Conservation (phyloP, 2,888 invertebrate species). For the Dasysyrphus albostriatus region DNA sequence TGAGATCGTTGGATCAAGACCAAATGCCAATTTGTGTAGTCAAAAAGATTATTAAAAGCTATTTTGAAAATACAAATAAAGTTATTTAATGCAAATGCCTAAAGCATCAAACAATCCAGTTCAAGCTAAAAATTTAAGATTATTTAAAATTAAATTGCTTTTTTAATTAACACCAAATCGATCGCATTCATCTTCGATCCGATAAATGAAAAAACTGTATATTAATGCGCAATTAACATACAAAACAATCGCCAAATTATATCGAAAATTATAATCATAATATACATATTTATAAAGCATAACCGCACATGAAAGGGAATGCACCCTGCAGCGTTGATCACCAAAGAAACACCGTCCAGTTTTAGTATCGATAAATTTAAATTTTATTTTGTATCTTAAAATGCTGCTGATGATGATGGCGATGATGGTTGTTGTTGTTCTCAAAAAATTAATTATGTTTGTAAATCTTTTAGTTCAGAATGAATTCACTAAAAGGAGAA, state of each 20-base stretch:
- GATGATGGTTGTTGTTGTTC: slow-evolving; percentile 23
- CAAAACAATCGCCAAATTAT: slow-evolving; percentile 56
- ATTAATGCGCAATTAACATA: slow-evolving; percentile 34
- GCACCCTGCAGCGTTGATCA: slow-evolving; percentile 61
- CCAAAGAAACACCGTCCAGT: slow-evolving; percentile 70
- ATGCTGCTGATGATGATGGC: slow-evolving; percentile 4
- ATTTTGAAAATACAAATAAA: not conserved
- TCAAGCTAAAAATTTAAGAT: not conserved
- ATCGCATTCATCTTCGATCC: slow-evolving; percentile 57
- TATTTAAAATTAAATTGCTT: slow-evolving; percentile 13
- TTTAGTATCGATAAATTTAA: slow-evolving; percentile 68
- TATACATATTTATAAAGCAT: slow-evolving; percentile 38
- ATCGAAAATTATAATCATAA: slow-evolving; percentile 29
- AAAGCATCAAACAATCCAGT: not conserved
- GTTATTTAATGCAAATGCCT: not conserved
- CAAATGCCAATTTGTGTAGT: too few relatives aligned
- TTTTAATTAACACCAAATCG: slow-evolving; percentile 66
- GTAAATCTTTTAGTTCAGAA: not conserved
- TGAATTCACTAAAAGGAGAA: not conserved
- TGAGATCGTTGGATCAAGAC: too few relatives aligned
- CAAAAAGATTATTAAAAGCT: too few relatives aligned
- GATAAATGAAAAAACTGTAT: slow-evolving; percentile 47
- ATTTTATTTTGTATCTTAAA: slow-evolving; percentile 47
- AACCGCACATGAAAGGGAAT: slow-evolving; percentile 42
- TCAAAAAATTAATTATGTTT: not conserved